A percentile compares a stretch with the other conserved stretches of the same genome.
Evolutionary conservation across 2,113 vertebrate genomes (phyloP).

Genomic region (Cairina moschata): DNA sequence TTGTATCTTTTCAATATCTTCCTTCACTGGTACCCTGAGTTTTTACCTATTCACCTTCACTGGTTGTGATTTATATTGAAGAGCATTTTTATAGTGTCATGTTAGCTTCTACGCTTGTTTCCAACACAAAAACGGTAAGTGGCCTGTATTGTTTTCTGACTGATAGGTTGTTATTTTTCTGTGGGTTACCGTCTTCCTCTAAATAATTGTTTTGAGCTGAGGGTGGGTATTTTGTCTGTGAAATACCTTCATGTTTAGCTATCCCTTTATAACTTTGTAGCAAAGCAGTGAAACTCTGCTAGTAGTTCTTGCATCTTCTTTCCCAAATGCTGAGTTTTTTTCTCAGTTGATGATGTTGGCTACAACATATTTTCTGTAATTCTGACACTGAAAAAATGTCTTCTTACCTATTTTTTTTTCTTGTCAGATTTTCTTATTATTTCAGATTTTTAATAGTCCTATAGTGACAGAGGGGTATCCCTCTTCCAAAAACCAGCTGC

Average conservation of each 20-base stretch:
- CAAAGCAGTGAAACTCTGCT: neutral
- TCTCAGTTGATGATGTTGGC: neutral
- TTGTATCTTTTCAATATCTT: neutral
- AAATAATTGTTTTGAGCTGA: neutral
- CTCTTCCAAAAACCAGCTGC: neutral
- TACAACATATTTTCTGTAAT: neutral
- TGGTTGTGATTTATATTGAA: neutral
- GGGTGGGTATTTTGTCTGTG: fast-evolving
- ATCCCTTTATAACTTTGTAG: neutral
- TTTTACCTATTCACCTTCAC: neutral
- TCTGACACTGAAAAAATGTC: neutral
- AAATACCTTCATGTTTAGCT: fast-evolving
- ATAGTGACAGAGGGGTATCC: neutral
- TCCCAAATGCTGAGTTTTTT: neutral
- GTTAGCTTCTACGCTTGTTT: neutral
- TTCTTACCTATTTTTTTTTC: neutral
- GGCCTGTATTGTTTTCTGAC: neutral
- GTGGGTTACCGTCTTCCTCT: neutral
- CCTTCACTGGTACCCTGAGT: neutral
- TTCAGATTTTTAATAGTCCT: neutral
- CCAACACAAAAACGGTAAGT: neutral
- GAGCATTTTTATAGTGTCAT: fast-evolving
- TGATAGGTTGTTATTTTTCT: neutral
- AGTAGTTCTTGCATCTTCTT: neutral
- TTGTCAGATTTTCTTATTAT: neutral